Base-by-base conservation (phyloP, 1,140 invertebrate species). In the Drosophila neocordata region DNA sequence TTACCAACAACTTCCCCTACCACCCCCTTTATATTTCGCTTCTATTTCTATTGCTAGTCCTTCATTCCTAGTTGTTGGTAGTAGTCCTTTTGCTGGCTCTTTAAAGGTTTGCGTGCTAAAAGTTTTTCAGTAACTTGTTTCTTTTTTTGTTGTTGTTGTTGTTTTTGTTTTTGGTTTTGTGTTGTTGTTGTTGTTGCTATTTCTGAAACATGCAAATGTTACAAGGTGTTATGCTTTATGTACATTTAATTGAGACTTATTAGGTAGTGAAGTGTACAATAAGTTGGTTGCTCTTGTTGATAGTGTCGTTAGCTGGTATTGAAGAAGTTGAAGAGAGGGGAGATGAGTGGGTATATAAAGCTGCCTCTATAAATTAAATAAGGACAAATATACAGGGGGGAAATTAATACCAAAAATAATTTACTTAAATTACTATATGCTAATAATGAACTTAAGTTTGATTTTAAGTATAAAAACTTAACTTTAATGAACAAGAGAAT, bases 231-330 rank as follows among this genome's bases (percentile, higher is more conserved):
- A 84, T 89, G 74, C 61, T 89, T 88, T 88, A 88, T 88, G 83
- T 88, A 89, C 84, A 89, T 88, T 88, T 88, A 89, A 88, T 88
- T 88, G 84, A 83, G 83, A 88, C 83, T 88, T 88, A 88, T 88
- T 88, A 88, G 79, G 72, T 68, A 69, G 53, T 73, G 83, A 88
- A 84, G 68, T 82, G 79, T 60, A 62, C 53, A 62, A 64, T 78
- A 62, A 71, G 52, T 65, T 56, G 61, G 72, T 76, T 69, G 65
- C 57, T 34, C 67, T 66, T 84, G 82, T 87, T 85, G 82, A 78
- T 87, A 72, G 67, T 75, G 65, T 88, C 75, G 83, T 85, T 85
- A 87, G 78, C 63, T 44, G 9, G 13, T 22, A 59, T 24, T 24
- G 15, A 11, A 12, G 4, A 35, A 11, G 15, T 24, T 2, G 52